Conservation (phyloP, 2,888 invertebrate species). For the Drosophila atripex region DNA sequence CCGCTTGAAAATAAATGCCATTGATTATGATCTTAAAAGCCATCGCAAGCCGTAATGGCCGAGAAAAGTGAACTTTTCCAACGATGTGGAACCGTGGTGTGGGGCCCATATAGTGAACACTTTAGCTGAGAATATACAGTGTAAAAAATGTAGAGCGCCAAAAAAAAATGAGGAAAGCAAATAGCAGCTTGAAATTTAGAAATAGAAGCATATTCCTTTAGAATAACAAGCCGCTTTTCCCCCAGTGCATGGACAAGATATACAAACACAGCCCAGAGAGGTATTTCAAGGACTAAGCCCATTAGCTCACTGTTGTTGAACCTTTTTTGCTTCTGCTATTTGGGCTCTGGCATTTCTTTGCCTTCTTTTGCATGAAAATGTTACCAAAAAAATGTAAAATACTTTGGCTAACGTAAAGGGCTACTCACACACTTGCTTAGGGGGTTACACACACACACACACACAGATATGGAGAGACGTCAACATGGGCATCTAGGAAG, state of each 20-base stretch:
- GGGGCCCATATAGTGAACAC: slow-evolving; percentile 21
- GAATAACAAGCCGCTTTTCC: not conserved
- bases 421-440: slow-evolving; percentile 21
- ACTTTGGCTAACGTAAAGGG: slow-evolving; percentile 54
- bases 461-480: not conserved
- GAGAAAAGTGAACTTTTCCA: slow-evolving; percentile 44
- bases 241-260: slow-evolving; percentile 25
- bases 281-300: slow-evolving; percentile 48
- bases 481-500: slow-evolving; percentile 25
- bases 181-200: not conserved
- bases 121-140: slow-evolving; percentile 12
- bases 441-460: not conserved
- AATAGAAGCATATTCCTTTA: too few species aligned
- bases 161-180: too few species aligned
- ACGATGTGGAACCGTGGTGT: slow-evolving; percentile 39
- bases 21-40: slow-evolving; percentile 75
- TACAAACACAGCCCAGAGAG: slow-evolving; percentile 21
- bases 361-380: slow-evolving; percentile 43
- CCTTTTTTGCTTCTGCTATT: slow-evolving; percentile 32
- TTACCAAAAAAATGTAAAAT: slow-evolving; percentile 53
- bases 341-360: slow-evolving; percentile 39
- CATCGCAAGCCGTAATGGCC: slow-evolving; percentile 57
- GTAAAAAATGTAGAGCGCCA: not conserved
- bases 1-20: slow-evolving; percentile 67
- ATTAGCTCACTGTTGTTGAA: slow-evolving; percentile 54